Evolutionary conservation across 1,140 invertebrate species (phyloP).

Genomic region (Temnothorax nylanderi): DNA sequence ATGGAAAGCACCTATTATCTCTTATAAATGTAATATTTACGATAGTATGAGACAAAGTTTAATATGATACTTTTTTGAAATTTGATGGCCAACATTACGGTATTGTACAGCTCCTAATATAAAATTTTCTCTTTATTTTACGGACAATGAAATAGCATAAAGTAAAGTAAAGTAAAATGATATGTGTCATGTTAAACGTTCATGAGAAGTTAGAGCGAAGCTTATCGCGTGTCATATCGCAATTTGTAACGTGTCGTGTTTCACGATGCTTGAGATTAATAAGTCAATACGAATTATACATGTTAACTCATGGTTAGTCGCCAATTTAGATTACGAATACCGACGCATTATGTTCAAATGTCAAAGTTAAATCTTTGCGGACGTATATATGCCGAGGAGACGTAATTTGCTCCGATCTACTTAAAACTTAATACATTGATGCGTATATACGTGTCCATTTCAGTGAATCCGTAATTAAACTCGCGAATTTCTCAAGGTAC

Average conservation of each 20-base stretch:
- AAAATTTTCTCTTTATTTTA: slow-evolving; percentile 1
- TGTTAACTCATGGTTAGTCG: slow-evolving; percentile 15
- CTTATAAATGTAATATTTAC: neutral
- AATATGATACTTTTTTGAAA: neutral
- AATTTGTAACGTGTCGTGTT: slow-evolving; percentile 40
- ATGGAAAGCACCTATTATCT: no score
- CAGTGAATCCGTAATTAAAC: slow-evolving; percentile 14
- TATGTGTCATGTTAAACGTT: slow-evolving; percentile 21
- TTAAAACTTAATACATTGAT: slow-evolving; percentile 25
- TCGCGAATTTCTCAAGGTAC: neutral
- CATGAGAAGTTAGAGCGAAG: slow-evolving; percentile 15
- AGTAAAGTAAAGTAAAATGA: neutral
- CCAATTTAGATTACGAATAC: slow-evolving; percentile 30
- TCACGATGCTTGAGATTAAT: slow-evolving; percentile 43
- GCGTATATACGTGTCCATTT: neutral
- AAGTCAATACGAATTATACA: slow-evolving; percentile 52
- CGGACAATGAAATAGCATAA: slow-evolving; percentile 6
- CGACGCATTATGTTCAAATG: neutral
- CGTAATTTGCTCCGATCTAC: neutral
- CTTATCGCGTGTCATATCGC: slow-evolving; percentile 53
- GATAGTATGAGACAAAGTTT: neutral
- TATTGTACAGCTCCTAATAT: no score
- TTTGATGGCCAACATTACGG: neutral
- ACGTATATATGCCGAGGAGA: neutral
- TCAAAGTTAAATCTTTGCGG: slow-evolving; percentile 19